Evolutionary conservation across 2,797 vertebrate species (phyloP).

Genomic region (Eulemur mongoz): DNA sequence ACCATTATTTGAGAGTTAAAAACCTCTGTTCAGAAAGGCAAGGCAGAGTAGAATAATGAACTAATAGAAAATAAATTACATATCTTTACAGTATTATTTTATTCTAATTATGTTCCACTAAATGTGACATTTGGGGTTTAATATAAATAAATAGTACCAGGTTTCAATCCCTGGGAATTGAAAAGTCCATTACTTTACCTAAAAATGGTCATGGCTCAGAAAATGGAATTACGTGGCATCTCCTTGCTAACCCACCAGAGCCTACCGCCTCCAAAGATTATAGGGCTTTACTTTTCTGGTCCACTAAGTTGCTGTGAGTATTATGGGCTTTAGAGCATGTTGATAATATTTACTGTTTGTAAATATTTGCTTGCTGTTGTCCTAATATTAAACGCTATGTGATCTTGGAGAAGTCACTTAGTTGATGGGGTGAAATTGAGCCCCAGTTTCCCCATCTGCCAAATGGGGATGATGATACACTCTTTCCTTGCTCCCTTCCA

Average conservation of each 20-base stretch:
- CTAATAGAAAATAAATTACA: conserved; percentile 73
- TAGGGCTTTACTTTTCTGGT: neutral
- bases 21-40: conserved; percentile 79
- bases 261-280: neutral
- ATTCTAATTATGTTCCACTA: conserved; percentile 71
- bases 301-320: neutral
- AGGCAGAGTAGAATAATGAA: conserved; percentile 79
- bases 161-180: neutral
- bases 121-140: conserved; percentile 2
- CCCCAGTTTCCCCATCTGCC: neutral
- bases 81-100: conserved; percentile 71
- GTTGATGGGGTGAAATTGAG: neutral
- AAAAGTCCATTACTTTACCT: neutral
- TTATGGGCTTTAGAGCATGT: neutral
- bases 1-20: conserved; percentile 78
- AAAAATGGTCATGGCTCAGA: neutral
- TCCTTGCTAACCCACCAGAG: neutral
- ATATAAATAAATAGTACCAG: neutral
- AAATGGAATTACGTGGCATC: neutral
- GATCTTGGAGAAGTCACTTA: neutral
- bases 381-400: neutral
- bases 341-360: neutral
- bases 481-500: neutral
- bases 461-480: neutral
- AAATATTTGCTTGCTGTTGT: neutral